These are phyloP conservation scores for Eublepharis macularius DNA, from an alignment of 2,113 vertebrate genomes.

Conservation along the genomic window DNA sequence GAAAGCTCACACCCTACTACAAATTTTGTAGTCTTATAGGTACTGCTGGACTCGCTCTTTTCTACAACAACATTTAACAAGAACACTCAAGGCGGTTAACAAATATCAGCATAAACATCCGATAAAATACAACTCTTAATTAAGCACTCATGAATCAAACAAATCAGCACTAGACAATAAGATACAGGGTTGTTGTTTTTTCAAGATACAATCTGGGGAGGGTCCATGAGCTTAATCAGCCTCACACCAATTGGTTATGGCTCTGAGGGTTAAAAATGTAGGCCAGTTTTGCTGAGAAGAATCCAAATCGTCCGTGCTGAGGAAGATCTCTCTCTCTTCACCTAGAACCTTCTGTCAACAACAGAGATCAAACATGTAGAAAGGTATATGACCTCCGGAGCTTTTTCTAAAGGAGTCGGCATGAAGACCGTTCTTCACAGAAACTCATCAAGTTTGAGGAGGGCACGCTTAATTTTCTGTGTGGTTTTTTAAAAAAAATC, in stretches of 20 bases:
- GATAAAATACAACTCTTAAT: no score
- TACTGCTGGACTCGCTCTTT: no score
- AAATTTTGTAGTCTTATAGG: no score
- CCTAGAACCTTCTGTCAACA: background rate
- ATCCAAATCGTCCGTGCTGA: background rate
- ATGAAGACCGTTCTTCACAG: background rate
- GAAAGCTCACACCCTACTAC: no score
- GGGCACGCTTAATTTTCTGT: background rate
- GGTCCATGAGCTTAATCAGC: background rate
- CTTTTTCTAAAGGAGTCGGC: background rate
- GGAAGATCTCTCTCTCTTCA: background rate
- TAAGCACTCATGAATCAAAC: no score
- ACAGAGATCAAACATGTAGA: background rate
- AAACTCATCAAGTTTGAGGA: background rate
- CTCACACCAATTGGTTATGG: background rate
- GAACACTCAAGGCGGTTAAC: no score
- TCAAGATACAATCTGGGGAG: background rate
- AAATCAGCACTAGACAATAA: no score
- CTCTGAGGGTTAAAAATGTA: background rate
- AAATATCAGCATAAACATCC: no score
- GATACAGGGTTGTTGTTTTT: no score
- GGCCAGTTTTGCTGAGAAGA: background rate
- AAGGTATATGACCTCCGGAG: no score
- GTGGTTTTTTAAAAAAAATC: no score
- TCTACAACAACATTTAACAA: no score